These are phyloP conservation scores for Lymantria dispar DNA, from an alignment of 2,888 invertebrate genomes.

Conservation along the genomic window DNA sequence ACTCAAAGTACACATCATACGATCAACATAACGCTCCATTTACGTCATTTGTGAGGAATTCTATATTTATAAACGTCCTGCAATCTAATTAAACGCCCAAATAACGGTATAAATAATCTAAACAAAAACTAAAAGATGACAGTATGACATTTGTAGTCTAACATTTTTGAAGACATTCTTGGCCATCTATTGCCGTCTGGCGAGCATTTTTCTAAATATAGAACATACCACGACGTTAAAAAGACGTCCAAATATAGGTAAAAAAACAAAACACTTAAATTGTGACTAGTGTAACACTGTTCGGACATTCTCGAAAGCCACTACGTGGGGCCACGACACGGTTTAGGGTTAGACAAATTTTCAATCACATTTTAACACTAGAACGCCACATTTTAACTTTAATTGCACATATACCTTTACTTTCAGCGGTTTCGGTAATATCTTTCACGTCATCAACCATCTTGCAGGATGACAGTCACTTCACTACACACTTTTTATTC, in stretches of 20 bases:
- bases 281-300: constrained; percentile 62
- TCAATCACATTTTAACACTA: constrained; percentile 74
- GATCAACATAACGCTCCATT: constrained; percentile 33
- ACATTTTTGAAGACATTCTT: constrained; percentile 56
- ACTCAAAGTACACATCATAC: constrained; percentile 40
- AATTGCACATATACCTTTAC: constrained; percentile 78
- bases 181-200: constrained; percentile 64
- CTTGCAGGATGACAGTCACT: constrained; percentile 80
- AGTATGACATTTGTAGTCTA: constrained; percentile 43
- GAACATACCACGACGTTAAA: constrained; percentile 78
- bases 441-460: constrained; percentile 82
- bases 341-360: constrained; percentile 77
- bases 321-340: constrained; percentile 81
- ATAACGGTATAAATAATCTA: constrained; percentile 26
- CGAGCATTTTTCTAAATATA: constrained; percentile 72
- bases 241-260: constrained; percentile 73
- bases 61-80: constrained; percentile 15
- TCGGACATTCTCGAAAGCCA: constrained; percentile 77
- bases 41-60: constrained; percentile 38
- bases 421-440: constrained; percentile 79
- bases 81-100: constrained; percentile 22
- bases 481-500: constrained; percentile 79
- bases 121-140: constrained; percentile 35
- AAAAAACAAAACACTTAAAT: constrained; percentile 73
- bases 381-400: constrained; percentile 70